phyloP scores from a whole-genome alignment of 2,888 invertebrate genomes.

The Scaptomyza parva region DNA sequence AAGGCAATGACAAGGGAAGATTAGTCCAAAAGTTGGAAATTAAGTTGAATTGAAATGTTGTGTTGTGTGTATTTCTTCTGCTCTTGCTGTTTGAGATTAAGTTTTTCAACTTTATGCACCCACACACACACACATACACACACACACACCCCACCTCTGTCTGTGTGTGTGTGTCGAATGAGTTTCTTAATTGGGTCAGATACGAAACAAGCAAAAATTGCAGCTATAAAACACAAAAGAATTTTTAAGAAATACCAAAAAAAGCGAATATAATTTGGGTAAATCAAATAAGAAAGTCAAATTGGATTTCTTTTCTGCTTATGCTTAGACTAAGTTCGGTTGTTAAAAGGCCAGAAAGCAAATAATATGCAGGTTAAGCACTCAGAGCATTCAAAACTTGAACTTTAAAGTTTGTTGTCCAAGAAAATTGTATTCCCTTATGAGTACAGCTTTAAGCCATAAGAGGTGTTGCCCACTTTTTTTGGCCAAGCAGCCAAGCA shows the following conservation, averaged over 20 bases:
- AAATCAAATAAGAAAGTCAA: conserved; percentile 49
- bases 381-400: not conserved
- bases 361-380: not conserved
- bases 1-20: conserved; percentile 74
- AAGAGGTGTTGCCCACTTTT: conserved; percentile 32
- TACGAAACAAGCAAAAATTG: conserved; percentile 34
- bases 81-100: conserved; percentile 44
- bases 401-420: not conserved
- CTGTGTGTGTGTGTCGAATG: conserved; percentile 26
- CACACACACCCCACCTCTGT: not conserved
- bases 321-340: not conserved
- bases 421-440: not conserved
- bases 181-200: conserved; percentile 51
- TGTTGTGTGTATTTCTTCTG: conserved; percentile 47
- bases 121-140: not conserved
- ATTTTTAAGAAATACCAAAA: not conserved
- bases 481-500: not conserved
- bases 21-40: conserved; percentile 76
- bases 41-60: conserved; percentile 74
- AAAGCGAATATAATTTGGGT: conserved; percentile 22
- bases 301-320: conserved; percentile 32
- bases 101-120: conserved; percentile 52
- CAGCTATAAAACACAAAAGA: conserved; percentile 33
- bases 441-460: not conserved
- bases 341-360: not conserved